Base-by-base conservation (phyloP, 2,797 vertebrate species). In the Lagorchestes hirsutus region DNA sequence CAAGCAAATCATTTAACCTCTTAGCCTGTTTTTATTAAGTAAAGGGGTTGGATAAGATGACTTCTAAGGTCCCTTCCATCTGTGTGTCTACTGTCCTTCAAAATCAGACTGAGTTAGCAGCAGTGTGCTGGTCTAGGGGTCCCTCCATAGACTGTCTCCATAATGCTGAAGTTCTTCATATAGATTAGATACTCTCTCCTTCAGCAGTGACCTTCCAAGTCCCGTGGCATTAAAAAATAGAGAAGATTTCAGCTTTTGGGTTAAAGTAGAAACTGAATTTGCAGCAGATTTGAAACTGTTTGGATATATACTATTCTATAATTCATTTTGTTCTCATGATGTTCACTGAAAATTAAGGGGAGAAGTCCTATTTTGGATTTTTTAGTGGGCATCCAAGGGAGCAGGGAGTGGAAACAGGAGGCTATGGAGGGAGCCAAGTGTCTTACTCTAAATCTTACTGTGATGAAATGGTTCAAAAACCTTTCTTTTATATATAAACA, bases 401-500 rank as follows among this genome's bases (percentile, higher is more conserved):
- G n/a, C 58, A 94, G 40, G 93, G 56, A 94, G 59, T 92, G 55
- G 93, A 40, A 34, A 46, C 1, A 13, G 59, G 31, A 67, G 13
- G 31, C 59, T 67, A 18, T 14, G 13, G 34, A n/a, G 62, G 14
- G 91, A 82, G 14, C 55, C 40, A 93, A 92, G 58, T 54, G 31
- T 34, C 18, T 29, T 55, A 57, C 87, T 55, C 29, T 92, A 96
- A 97, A 92, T 62, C 87, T 91, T 90, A 56, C 8, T 93, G 6
- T 28, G 27, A 90, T 55, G 93, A 96, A 95, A 54, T 40, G 3
- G 40, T 93, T 92, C 31, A 59, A 40, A 90, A 93, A 28, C 0
- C 0, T 57, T 91, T 93, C 92, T 58, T 93, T 96, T 94, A 91
- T 12, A 34, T 0, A 52, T 94, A 94, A 40, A 67, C 4, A 31